These are phyloP conservation scores for Lycorma delicatula DNA, from an alignment of 1,140 invertebrate genomes.

Conservation along the genomic window DNA sequence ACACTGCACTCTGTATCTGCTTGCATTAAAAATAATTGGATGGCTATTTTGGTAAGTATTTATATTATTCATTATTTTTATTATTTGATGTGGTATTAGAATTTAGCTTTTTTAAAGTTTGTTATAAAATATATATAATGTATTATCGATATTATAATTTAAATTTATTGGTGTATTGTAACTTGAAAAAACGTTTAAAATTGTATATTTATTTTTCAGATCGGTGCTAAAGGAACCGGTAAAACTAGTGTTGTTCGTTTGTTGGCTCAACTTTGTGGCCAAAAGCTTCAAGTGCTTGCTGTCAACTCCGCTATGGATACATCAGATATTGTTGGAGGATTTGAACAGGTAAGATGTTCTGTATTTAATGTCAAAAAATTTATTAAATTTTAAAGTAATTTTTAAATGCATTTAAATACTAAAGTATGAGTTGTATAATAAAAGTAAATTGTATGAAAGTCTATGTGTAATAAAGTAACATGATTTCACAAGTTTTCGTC, in stretches of 20 bases:
- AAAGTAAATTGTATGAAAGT: no score
- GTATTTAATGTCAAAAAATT: no score
- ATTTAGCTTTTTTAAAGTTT: no score
- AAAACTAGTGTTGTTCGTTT: slow-evolving; percentile 75
- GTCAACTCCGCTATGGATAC: slow-evolving; percentile 93
- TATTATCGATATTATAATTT: neutral
- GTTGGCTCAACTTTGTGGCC: slow-evolving; percentile 64
- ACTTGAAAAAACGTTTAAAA: no score
- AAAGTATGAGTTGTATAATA: no score
- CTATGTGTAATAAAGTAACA: no score
- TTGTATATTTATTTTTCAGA: slow-evolving; percentile 45
- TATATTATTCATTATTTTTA: no score
- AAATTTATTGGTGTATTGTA: no score
- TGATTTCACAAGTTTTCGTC: no score
- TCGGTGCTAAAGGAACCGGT: slow-evolving; percentile 67
- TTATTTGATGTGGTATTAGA: no score
- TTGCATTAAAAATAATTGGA: slow-evolving; percentile 85
- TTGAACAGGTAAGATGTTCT: slow-evolving; percentile 73
- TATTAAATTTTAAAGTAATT: no score
- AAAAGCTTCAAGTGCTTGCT: slow-evolving; percentile 64
- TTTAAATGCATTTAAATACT: no score
- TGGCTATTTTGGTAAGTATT: slow-evolving; percentile 72
- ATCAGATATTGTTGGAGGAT: slow-evolving; percentile 88
- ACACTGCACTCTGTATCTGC: slow-evolving; percentile 65
- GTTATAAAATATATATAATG: neutral